phyloP scores from a whole-genome alignment of 2,113 vertebrate genomes.

The Todiramphus saurophagus region DNA sequence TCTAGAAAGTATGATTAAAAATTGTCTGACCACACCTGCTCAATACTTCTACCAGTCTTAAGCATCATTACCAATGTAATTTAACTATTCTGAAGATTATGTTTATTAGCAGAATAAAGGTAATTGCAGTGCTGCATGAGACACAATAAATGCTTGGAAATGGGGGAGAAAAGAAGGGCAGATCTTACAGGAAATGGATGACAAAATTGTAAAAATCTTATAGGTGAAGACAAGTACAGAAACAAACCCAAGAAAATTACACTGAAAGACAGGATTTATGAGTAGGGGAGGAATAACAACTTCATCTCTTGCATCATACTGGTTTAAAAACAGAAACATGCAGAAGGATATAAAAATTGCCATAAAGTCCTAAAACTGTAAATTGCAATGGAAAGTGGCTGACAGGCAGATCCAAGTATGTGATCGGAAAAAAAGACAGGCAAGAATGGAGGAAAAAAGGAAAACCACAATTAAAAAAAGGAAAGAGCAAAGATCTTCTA shows the following conservation, averaged over 20 bases:
- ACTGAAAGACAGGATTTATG: not conserved
- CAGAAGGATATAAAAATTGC: not conserved
- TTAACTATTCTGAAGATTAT: not conserved
- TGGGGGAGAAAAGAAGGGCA: not conserved
- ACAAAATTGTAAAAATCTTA: not conserved
- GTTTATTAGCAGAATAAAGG: not conserved
- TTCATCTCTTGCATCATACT: not conserved
- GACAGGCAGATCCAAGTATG: not conserved
- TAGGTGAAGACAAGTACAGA: not conserved
- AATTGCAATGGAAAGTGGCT: not conserved
- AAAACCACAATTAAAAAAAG: not conserved
- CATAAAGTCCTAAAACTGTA: not conserved
- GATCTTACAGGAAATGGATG: not conserved
- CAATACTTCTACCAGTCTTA: not conserved
- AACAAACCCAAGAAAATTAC: not conserved
- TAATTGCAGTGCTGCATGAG: not conserved
- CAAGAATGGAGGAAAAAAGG: not conserved
- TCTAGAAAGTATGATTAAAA: not conserved
- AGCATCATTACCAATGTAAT: not conserved
- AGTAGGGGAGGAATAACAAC: not conserved
- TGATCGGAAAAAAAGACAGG: not conserved
- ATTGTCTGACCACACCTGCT: not conserved
- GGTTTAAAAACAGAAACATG: not conserved
- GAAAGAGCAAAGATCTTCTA: not conserved
- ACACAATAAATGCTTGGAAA: not conserved